Evolutionary conservation across 2,888 invertebrate genomes (phyloP).

Genomic region (Epistrophella euchroma): DNA sequence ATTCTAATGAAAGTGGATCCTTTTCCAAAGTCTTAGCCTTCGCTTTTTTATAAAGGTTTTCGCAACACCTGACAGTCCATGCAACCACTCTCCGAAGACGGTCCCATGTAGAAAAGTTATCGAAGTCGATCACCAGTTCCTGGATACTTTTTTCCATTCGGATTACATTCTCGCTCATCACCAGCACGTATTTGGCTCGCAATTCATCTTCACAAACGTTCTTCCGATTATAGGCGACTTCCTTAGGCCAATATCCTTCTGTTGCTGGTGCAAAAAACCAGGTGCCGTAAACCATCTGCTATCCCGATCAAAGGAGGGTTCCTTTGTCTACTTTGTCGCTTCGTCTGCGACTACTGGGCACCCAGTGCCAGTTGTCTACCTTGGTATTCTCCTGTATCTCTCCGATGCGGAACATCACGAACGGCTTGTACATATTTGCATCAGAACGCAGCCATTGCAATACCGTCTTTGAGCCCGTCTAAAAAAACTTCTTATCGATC

Average conservation of each 20-base stretch:
- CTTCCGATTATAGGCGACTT: conserved; percentile 15
- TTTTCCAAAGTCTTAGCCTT: neutral
- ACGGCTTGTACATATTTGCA: neutral
- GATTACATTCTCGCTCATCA: neutral
- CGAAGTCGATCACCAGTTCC: neutral
- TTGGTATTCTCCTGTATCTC: neutral
- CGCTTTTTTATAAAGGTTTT: conserved; percentile 4
- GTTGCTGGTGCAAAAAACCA: conserved; percentile 63
- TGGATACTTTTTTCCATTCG: conserved; percentile 8
- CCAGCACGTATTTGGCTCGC: conserved; percentile 20
- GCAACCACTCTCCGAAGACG: conserved; percentile 16
- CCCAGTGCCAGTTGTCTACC: neutral
- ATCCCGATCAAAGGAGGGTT: neutral
- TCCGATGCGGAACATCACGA: neutral
- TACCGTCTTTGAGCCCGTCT: neutral
- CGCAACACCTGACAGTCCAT: conserved; percentile 9
- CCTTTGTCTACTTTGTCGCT: conserved; percentile 38
- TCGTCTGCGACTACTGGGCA: conserved; percentile 16
- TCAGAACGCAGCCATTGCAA: neutral
- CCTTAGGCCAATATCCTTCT: conserved; percentile 32
- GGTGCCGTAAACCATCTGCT: neutral
- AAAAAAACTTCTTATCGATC: neutral
- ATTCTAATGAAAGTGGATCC: neutral
- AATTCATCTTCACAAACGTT: conserved; percentile 51
- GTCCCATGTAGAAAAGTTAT: conserved; percentile 18